Conservation (phyloP, 2,113 vertebrate species). For the Neotoma lepida region DNA sequence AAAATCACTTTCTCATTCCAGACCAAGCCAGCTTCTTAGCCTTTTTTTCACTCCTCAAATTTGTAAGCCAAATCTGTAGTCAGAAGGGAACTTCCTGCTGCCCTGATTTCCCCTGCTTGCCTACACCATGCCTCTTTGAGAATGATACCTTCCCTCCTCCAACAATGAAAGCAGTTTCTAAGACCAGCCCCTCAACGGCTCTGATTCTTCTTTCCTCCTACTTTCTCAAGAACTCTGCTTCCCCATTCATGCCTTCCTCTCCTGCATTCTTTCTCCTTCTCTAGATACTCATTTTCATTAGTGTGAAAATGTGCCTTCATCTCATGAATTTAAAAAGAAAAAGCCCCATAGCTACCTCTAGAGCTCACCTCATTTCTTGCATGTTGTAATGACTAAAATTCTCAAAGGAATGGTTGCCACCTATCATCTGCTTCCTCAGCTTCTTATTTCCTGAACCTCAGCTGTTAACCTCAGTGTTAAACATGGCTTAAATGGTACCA, state of each 20-base stretch:
- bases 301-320: background rate
- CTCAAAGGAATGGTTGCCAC: background rate
- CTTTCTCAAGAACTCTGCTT: constrained; percentile 9
- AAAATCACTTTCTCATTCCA: constrained; percentile 31
- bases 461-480: background rate
- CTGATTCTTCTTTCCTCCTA: background rate
- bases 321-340: background rate
- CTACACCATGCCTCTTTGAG: background rate
- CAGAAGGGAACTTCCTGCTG: background rate
- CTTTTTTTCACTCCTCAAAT: background rate
- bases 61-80: background rate
- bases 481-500: background rate
- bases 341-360: background rate
- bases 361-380: background rate
- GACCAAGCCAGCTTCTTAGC: background rate
- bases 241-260: background rate
- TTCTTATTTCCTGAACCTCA: background rate
- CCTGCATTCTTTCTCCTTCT: background rate
- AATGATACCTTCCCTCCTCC: background rate
- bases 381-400: constrained; percentile 10
- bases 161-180: background rate
- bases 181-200: background rate
- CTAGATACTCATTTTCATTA: background rate
- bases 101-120: background rate
- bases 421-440: background rate